Base-by-base conservation (phyloP, 2,113 vertebrate genomes). In the Sebastes schlegelii region DNA sequence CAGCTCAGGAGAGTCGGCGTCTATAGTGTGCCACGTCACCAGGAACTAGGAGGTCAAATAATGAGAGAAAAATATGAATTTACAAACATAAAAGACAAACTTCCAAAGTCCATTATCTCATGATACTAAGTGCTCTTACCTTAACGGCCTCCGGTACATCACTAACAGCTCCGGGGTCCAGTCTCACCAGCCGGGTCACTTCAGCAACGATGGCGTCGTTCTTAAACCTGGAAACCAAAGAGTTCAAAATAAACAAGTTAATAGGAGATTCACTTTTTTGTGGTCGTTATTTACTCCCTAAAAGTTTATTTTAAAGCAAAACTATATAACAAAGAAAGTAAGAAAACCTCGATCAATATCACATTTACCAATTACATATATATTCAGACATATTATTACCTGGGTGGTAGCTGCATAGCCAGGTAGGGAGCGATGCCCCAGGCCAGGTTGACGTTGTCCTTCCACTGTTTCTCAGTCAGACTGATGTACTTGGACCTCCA, bases 1-100 rank as follows among this genome's bases (percentile, higher is more conserved):
- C 83, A 99, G 95, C 90, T 99, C 98, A 0, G 98, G 98, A 1
- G 98, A 99, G 54, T 99, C 98, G 0, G 98, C 98, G 4, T 99
- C 98, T 0, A 99, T 99, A 0, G 98, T 99, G 88, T 99, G 98
- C 97, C 97, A 99, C 0, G 98, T 99, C 80, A 99, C 98, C 79
- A 99, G 92, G 93, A 98, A 99, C 98, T 99, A 8, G 2, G 8
- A 7, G 13, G n/a, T 10, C 5, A 11, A 23, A 46, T 2, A 42
- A 8, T 11, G 1, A 9, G 86, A 82, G 76, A 34, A 69, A 34
- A 60, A 49, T 2, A n/a, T 49, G 10, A 19, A 40, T 2, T 58
- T 23, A 66, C 3, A 61, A 5, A 52, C 9, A 67, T 7, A 61
- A 7, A 23, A 17, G 7, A 34, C 45, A 62, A 2, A 23, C 5